Evolutionary conservation across 1,140 invertebrate genomes (phyloP).

Genomic region (Penaeus indicus): DNA sequence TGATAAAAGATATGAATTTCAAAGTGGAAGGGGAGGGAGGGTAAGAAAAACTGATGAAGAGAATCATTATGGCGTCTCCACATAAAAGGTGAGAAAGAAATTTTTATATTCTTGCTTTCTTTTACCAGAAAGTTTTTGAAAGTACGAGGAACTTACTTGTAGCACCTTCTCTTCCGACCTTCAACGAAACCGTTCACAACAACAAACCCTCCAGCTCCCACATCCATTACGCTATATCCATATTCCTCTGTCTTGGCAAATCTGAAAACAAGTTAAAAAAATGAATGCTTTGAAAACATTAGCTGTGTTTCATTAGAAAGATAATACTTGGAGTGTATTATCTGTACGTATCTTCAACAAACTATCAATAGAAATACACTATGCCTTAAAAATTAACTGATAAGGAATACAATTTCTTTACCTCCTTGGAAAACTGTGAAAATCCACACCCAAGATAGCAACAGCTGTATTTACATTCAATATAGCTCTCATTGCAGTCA

Average conservation of each 20-base stretch:
- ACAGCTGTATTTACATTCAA: conserved; percentile 71
- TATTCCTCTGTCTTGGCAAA: conserved; percentile 74
- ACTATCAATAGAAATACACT: background rate
- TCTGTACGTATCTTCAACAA: background rate
- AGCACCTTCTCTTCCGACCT: background rate
- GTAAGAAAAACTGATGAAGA: background rate
- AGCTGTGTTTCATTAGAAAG: background rate
- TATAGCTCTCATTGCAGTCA: conserved; percentile 52
- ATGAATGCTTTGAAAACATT: too few species aligned
- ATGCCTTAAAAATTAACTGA: background rate
- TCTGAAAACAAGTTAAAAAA: conserved; percentile 58
- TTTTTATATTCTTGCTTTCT: background rate
- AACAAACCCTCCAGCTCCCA: conserved; percentile 74
- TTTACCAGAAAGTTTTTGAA: background rate
- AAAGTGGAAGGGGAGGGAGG: background rate
- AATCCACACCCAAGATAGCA: conserved; percentile 76
- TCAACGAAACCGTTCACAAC: conserved; percentile 71
- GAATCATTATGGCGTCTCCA: background rate
- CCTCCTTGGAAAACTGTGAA: conserved; percentile 73
- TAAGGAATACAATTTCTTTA: background rate
- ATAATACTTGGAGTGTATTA: background rate
- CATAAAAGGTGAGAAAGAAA: background rate
- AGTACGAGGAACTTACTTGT: conserved; percentile 13
- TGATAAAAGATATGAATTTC: background rate
- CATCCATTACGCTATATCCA: conserved; percentile 76